phyloP scores from a whole-genome alignment of 2,113 vertebrate species.

The Puffinus mauretanicus region DNA sequence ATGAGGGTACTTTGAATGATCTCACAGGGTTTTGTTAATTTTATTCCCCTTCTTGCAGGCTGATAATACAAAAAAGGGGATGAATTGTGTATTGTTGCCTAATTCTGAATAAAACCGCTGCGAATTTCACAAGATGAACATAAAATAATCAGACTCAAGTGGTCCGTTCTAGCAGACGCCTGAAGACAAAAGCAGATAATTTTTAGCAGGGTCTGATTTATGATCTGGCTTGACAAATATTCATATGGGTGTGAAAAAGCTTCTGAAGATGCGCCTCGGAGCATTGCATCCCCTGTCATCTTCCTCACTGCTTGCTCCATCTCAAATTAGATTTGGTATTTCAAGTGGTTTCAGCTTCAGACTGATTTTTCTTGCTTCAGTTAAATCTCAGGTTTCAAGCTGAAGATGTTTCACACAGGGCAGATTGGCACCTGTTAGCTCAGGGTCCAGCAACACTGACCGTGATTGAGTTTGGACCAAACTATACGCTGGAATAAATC shows the following conservation, averaged over 20 bases:
- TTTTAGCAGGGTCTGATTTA: not conserved
- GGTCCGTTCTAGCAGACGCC: not conserved
- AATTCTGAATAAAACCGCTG: not conserved
- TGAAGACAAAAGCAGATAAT: not conserved
- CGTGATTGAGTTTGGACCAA: not conserved
- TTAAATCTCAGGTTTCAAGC: not conserved
- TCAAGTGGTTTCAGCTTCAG: not conserved
- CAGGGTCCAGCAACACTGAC: not conserved
- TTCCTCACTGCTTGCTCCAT: not conserved
- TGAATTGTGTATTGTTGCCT: not conserved
- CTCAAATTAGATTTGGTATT: constrained; percentile 7
- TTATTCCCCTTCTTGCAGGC: not conserved
- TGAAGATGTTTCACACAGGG: constrained; percentile 1
- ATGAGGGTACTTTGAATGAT: not conserved
- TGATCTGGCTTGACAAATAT: not conserved
- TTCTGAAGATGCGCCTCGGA: not conserved
- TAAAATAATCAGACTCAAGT: not conserved
- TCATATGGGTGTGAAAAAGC: not conserved
- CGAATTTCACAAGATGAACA: not conserved
- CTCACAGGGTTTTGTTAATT: not conserved
- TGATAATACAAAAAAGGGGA: not conserved
- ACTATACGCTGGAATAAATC: not conserved
- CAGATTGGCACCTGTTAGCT: not conserved
- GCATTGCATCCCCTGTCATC: not conserved
- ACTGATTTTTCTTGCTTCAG: constrained; percentile 2